Percentiles rank a stretch among this genome's conserved stretches.
Conservation (phyloP, 2,113 vertebrate species). For the Lampris incognitus region DNA sequence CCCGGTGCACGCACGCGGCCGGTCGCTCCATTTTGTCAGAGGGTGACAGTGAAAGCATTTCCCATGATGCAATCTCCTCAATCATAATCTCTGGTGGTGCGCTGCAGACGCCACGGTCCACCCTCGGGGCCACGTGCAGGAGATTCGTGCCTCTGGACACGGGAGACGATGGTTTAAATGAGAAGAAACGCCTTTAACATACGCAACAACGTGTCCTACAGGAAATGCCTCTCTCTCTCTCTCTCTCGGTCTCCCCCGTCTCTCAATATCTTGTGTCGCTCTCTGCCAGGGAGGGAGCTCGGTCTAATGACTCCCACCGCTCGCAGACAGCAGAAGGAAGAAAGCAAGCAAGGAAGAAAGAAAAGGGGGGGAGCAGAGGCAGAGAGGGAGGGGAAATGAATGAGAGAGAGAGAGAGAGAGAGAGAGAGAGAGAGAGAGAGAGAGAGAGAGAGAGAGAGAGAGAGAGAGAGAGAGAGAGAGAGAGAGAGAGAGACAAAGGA, state of each 20-base stretch:
- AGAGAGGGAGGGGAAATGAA: too few species aligned
- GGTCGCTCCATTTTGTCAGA: slow-evolving; percentile 22
- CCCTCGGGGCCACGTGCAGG: too few species aligned
- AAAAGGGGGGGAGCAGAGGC: not conserved
- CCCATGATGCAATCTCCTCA: slow-evolving; percentile 24
- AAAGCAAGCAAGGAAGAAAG: not conserved
- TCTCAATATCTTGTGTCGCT: too few species aligned
- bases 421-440: not conserved
- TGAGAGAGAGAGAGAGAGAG: too few species aligned
- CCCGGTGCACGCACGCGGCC: not conserved
- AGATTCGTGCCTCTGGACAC: too few species aligned
- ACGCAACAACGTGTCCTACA: slow-evolving; percentile 9
- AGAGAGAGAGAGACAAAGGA: not conserved
- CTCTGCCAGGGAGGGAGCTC: too few species aligned
- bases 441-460: not conserved
- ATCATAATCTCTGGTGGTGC: slow-evolving; percentile 24
- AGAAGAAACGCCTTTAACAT: not conserved
- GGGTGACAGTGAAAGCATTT: not conserved
- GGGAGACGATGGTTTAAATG: not conserved
- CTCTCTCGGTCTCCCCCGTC: too few species aligned
- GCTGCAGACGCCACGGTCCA: too few species aligned
- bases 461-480: not conserved
- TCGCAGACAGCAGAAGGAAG: too few species aligned
- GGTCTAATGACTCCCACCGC: too few species aligned
- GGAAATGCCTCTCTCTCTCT: slow-evolving; percentile 1